Base-by-base conservation (phyloP, 2,113 vertebrate genomes). In the Melanocharis versteri region DNA sequence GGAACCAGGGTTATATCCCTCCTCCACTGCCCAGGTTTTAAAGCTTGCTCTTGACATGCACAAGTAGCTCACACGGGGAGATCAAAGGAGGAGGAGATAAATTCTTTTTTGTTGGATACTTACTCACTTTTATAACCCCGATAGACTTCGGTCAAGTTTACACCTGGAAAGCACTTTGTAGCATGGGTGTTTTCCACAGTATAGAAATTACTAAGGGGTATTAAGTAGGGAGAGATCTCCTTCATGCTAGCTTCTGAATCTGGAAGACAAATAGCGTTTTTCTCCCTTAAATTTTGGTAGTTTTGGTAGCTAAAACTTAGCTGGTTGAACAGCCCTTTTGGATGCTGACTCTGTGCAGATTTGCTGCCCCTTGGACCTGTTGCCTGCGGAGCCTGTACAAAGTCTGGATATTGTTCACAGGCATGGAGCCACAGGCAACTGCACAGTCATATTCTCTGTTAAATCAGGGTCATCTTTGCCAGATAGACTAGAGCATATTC, bases 181-280 rank as follows among this genome's bases (percentile, higher is more conserved):
- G 47, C 13, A 9, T 0, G 1, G 1, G 30, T 20, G 24, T 64
- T 72, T 93, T n/a, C 31, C n/a, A 13, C 4, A 31, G 21, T 31
- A 6, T 80, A n/a, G 50, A 80, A 45, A 66, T 50, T 17, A 58
- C 35, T 16, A 31, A 42, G 11, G n/a, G 8, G 3, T 66, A 28
- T 57, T 53, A 24, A 18, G 7, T 23, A 58, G 71, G 39, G 45
- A 56, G 78, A 40, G 17, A 37, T 14, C 24, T 37, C 28, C 22
- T 87, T 90, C 0, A 0, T 3, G 5, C 9, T 28, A 42, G 16
- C 19, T 62, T 33, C 44, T 70, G 47, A 30, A 45, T 40, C 57
- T 23, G 6, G n/a, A 23, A 65, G 70, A 76, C 31, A 76, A 64
- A 21, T 10, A 58, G 15, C 8, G 2, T 30, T 64, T 58, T 87